A percentile compares a stretch with the other conserved stretches of the same genome.
These are phyloP conservation scores for Dinomys branickii DNA, from an alignment of 2,113 vertebrate genomes.

Conservation along the genomic window DNA sequence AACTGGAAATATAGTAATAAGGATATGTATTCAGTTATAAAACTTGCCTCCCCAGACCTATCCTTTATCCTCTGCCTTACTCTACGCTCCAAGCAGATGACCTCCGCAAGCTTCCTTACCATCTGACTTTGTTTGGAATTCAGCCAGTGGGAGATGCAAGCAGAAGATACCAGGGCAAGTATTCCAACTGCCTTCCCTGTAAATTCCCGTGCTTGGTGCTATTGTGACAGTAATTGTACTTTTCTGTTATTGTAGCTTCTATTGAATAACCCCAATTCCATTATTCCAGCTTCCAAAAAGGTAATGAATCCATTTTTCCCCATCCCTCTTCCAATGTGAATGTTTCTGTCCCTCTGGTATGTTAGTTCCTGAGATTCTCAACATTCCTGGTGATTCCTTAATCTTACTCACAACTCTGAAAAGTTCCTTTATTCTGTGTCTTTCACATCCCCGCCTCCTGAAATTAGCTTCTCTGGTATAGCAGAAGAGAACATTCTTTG, in stretches of 20 bases:
- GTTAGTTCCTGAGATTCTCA: background rate
- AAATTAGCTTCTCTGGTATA: background rate
- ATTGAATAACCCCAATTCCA: background rate
- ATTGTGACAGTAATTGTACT: background rate
- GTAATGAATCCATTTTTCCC: background rate
- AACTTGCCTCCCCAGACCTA: background rate
- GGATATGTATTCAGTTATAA: background rate
- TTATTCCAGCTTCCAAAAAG: background rate
- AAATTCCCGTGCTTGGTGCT: background rate
- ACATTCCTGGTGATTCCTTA: background rate
- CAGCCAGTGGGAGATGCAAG: background rate
- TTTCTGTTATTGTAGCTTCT: background rate
- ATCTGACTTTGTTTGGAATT: constrained; percentile 12
- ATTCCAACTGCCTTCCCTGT: background rate
- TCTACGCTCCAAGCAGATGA: background rate
- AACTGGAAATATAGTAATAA: background rate
- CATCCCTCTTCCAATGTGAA: background rate
- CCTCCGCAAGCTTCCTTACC: background rate
- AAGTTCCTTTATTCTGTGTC: background rate
- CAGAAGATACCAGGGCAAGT: background rate
- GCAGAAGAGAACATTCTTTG: background rate
- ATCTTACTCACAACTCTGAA: background rate
- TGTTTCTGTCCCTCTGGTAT: background rate
- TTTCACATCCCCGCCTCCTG: background rate
- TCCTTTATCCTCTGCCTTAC: background rate